Percentiles rank a stretch among this genome's conserved stretches.
Evolutionary conservation across 1,140 invertebrate genomes (phyloP).

Genomic region (Leptinotarsa lineolata): DNA sequence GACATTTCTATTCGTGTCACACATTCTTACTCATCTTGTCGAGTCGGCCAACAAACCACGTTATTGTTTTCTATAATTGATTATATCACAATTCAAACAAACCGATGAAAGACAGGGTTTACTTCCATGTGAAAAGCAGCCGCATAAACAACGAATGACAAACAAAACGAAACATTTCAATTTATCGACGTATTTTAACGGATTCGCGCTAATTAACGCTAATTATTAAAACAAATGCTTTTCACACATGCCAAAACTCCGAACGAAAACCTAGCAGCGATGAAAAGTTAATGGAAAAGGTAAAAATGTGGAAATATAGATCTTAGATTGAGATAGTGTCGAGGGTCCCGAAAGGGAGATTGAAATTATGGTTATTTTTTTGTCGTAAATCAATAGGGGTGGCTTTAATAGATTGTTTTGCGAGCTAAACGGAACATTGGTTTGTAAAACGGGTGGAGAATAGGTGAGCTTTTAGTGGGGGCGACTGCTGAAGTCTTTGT

Average conservation of each 20-base stretch:
- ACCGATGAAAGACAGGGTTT: constrained; percentile 2
- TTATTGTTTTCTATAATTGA: not conserved
- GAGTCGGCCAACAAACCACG: not conserved
- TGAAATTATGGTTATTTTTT: constrained; percentile 19
- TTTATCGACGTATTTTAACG: constrained; percentile 14
- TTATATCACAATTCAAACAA: constrained; percentile 9
- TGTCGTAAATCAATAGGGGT: constrained; percentile 19
- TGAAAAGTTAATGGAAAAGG: constrained; percentile 23
- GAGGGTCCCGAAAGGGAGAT: constrained; percentile 18
- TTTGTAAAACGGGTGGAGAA: not conserved
- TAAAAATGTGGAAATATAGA: constrained; percentile 24
- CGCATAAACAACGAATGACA: not conserved
- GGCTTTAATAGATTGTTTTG: constrained; percentile 25
- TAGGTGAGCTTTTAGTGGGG: not conserved
- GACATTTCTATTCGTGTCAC: not conserved
- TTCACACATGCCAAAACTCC: constrained; percentile 8
- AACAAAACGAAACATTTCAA: not conserved
- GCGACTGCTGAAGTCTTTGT: not conserved
- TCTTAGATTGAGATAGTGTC: constrained; percentile 23
- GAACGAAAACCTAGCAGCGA: not conserved
- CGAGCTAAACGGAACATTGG: constrained; percentile 19
- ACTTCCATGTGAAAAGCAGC: constrained; percentile 2
- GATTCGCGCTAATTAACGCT: constrained; percentile 4
- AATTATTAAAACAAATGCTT: constrained; percentile 18
- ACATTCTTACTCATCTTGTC: not conserved